Evolutionary conservation across 30 jellyfish, hydroid and myxozoan species (phyloP).

Genomic region (Mastigias papua): DNA sequence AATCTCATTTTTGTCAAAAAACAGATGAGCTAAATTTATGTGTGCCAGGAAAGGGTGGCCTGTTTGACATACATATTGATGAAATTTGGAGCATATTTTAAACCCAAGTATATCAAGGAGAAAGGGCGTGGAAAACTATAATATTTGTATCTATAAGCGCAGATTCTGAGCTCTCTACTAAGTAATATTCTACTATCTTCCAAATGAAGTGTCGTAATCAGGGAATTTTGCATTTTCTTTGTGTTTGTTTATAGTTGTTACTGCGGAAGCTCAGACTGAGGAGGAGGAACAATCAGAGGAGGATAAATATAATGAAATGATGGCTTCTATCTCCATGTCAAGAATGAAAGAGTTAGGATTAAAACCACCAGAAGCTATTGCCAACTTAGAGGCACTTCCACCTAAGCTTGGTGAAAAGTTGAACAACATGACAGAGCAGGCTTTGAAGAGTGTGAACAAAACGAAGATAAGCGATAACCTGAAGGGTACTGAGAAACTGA

Average conservation of each 20-base stretch:
- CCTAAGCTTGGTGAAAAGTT: constrained; percentile 68
- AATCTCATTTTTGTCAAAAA: too few species aligned
- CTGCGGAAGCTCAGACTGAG: constrained; percentile 65
- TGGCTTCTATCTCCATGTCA: constrained; percentile 76
- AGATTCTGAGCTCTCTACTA: background rate
- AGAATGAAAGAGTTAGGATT: constrained; percentile 89
- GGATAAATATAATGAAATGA: constrained; percentile 60
- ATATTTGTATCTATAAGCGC: too few species aligned
- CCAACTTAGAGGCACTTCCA: constrained; percentile 63
- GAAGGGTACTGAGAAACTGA: constrained; percentile 33
- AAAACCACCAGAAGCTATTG: constrained; percentile 88
- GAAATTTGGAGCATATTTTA: too few species aligned
- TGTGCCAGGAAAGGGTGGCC: too few species aligned
- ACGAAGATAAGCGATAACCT: constrained; percentile 35
- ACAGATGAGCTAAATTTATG: too few species aligned
- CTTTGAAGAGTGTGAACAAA: constrained; percentile 43
- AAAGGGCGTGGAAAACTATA: too few species aligned
- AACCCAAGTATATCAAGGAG: too few species aligned
- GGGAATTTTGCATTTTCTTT: too few species aligned
- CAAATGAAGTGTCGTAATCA: too few species aligned
- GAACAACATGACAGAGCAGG: constrained; percentile 72
- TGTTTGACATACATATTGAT: too few species aligned
- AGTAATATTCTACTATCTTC: background rate
- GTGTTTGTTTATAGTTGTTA: constrained; percentile 52
- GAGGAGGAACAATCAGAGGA: constrained; percentile 74